These are phyloP conservation scores for Amia ocellicauda DNA, from an alignment of 2,113 vertebrate genomes.

Conservation along the genomic window DNA sequence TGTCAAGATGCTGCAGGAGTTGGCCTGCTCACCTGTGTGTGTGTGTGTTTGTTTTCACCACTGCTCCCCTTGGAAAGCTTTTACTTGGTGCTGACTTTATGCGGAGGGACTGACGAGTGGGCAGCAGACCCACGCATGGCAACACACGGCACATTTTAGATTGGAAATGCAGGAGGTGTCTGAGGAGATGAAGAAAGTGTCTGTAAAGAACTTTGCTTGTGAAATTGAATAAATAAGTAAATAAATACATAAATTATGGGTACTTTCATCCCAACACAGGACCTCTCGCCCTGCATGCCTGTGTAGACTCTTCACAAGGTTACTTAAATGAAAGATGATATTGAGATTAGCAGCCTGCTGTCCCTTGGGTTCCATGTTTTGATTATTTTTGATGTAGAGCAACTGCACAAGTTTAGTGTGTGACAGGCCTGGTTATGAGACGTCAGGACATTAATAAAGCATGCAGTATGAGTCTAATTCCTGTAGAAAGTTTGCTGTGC, in stretches of 20 bases:
- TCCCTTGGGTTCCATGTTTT: conserved; percentile 13
- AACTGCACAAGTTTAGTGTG: conserved; percentile 66
- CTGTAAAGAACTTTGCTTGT: conserved; percentile 35
- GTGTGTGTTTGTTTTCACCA: no score
- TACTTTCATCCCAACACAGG: no score
- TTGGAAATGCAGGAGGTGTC: background rate
- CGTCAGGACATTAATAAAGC: conserved; percentile 69
- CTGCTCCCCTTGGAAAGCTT: no score
- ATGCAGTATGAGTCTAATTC: conserved; percentile 65
- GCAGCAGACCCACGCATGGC: no score
- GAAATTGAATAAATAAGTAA: conserved; percentile 43
- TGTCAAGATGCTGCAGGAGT: no score
- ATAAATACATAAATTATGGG: no score
- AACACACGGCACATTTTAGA: no score
- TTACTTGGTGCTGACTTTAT: no score
- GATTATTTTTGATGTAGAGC: conserved; percentile 41
- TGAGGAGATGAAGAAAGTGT: background rate
- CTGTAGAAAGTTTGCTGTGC: conserved; percentile 57
- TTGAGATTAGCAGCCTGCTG: conserved; percentile 65
- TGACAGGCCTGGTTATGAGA: conserved; percentile 65
- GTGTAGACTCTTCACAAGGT: conserved; percentile 58
- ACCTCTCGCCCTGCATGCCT: conserved; percentile 45
- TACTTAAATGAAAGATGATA: conserved; percentile 69
- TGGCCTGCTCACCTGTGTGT: no score
- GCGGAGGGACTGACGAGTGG: no score